Evolutionary conservation across 2,797 vertebrate genomes (phyloP).

Genomic region (Miichthys miiuy): DNA sequence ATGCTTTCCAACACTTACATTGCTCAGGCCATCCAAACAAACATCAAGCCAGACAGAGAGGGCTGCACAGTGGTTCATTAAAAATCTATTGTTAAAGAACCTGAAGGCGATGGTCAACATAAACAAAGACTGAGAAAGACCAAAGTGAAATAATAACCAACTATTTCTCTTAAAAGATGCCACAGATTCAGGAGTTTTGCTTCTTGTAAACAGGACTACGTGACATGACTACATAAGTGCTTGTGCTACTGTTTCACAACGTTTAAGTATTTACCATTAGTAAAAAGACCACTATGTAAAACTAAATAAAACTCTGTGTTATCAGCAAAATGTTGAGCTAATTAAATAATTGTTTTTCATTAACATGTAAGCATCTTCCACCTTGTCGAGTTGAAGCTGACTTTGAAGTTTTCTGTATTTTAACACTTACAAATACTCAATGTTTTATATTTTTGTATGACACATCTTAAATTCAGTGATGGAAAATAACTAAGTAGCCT

Average conservation of each 20-base stretch:
- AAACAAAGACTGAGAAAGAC: neutral
- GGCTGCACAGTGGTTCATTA: neutral
- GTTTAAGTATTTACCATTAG: neutral
- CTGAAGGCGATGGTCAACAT: neutral
- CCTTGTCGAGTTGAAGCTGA: neutral
- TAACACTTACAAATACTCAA: too few species aligned
- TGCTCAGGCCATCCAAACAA: constrained; percentile 54
- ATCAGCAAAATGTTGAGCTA: too few species aligned
- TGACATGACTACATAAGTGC: neutral
- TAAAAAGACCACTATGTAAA: too few species aligned
- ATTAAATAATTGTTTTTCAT: neutral
- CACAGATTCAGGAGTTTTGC: neutral
- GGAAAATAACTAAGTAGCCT: too few species aligned
- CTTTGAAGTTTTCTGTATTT: too few species aligned
- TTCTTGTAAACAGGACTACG: neutral
- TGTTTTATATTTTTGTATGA: neutral
- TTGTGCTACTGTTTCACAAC: neutral
- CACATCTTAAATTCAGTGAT: neutral
- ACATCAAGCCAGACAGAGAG: constrained; percentile 24
- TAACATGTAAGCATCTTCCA: neutral
- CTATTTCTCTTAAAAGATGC: neutral
- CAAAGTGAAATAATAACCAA: neutral
- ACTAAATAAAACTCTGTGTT: too few species aligned
- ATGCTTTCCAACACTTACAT: constrained; percentile 62
- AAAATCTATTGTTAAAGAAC: neutral